Percentiles rank a stretch among this genome's conserved stretches.
These are phyloP conservation scores for Gyrodactylus salaris DNA, from an alignment of 1,140 invertebrate species.

Conservation along the genomic window DNA sequence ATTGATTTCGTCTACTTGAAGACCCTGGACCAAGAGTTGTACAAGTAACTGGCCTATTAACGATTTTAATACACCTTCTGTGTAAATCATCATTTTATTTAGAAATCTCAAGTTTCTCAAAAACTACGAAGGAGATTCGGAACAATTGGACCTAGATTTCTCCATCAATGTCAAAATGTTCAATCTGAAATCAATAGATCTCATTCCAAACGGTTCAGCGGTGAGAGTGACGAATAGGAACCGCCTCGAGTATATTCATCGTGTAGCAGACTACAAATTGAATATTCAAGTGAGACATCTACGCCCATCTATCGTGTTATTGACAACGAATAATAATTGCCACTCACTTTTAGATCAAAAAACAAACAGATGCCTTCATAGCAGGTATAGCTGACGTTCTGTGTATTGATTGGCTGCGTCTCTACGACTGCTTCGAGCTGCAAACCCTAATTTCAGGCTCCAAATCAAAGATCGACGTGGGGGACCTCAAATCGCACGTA, in stretches of 20 bases:
- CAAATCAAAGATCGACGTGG: slow-evolving; percentile 52
- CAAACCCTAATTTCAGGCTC: slow-evolving; percentile 72
- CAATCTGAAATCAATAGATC: neutral
- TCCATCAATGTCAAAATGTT: slow-evolving; percentile 27
- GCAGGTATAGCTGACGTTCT: slow-evolving; percentile 47
- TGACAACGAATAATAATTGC: neutral
- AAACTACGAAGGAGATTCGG: slow-evolving; percentile 27
- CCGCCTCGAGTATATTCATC: slow-evolving; percentile 71
- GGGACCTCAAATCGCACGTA: slow-evolving; percentile 40
- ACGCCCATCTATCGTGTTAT: neutral
- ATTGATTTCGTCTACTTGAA: slow-evolving; percentile 68
- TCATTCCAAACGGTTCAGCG: slow-evolving; percentile 35
- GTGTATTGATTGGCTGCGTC: slow-evolving; percentile 51
- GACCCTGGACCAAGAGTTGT: slow-evolving; percentile 57
- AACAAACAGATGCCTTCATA: slow-evolving; percentile 38
- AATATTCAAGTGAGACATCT: slow-evolving; percentile 37
- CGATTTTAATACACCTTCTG: neutral
- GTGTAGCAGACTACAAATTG: slow-evolving; percentile 72
- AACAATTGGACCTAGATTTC: slow-evolving; percentile 42
- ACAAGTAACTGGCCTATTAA: slow-evolving; percentile 23
- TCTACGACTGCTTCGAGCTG: slow-evolving; percentile 72
- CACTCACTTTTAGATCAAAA: slow-evolving; percentile 27
- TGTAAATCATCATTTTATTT: slow-evolving; percentile 10
- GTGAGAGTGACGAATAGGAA: slow-evolving; percentile 60
- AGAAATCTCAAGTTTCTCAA: slow-evolving; percentile 53